Evolutionary conservation across 2,888 invertebrate genomes (phyloP).

Genomic region (Drosophila paucipuncta): DNA sequence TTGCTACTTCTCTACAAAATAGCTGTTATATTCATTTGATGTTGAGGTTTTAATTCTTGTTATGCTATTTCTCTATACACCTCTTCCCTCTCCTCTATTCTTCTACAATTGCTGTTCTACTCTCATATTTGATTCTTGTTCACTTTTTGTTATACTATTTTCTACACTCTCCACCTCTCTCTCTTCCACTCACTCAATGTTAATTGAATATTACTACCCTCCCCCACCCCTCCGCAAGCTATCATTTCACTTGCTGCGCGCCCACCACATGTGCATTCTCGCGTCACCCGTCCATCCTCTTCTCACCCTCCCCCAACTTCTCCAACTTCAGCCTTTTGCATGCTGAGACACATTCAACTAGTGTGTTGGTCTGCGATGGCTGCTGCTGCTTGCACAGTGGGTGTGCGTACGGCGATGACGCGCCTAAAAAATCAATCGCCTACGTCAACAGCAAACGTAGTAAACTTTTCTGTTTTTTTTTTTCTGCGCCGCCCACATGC

Average conservation of each 20-base stretch:
- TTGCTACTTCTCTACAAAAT: background rate
- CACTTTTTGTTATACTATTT: background rate
- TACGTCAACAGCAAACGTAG: slow-evolving; percentile 77
- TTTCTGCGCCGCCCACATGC: slow-evolving; percentile 37
- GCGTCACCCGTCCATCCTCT: background rate
- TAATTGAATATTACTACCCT: background rate
- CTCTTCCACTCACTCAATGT: background rate
- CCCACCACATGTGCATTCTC: slow-evolving; percentile 1
- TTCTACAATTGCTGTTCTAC: background rate
- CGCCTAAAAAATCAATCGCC: slow-evolving; percentile 72
- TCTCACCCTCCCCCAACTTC: background rate
- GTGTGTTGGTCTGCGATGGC: slow-evolving; percentile 49
- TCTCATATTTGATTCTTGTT: background rate
- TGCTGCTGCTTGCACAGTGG: slow-evolving; percentile 29
- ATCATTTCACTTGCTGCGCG: background rate
- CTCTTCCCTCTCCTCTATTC: background rate
- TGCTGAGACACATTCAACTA: slow-evolving; percentile 70
- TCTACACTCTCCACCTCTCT: background rate
- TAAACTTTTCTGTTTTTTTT: slow-evolving; percentile 46
- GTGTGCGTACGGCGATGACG: slow-evolving; percentile 42
- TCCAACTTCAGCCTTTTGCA: background rate
- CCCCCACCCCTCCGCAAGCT: background rate
- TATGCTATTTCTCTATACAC: no score
- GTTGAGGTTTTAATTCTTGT: background rate
- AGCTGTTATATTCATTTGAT: background rate